Evolutionary conservation across 1,140 invertebrate species (phyloP), one percentile per base, ranked within the genome.

Genomic region (Drosophila lowei): DNA sequence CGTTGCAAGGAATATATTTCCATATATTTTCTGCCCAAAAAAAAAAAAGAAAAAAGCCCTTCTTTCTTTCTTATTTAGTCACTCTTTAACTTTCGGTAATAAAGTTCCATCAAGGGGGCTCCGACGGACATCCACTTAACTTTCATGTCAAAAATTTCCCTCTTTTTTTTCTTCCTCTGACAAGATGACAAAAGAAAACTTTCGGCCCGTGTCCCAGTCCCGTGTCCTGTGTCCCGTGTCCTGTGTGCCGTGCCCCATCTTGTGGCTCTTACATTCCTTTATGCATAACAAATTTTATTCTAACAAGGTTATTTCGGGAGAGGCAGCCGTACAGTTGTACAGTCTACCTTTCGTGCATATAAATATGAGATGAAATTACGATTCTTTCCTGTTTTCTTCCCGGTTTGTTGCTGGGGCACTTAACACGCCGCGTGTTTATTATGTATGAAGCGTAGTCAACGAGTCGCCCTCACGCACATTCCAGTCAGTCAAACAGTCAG

Each of bases 381-480:
- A 15, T 50, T 49, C n/a, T 49, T 25, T 50, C 21, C 28, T 49
- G 46, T 59, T 44, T 70, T 68, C 34, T 57, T 56, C 11, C 47
- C 50, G 7, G 25, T 21, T 61, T 48, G n/a, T 43, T 63, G 28
- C 43, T 72, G 52, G 59, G 62, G 79, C 79, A 89, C 83, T 88
- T 88, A 88, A 88, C 84, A 85, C 81, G 81, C 72, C 61, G 77
- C 77, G 72, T 79, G 83, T 83, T 88, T 88, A 88, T 88, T 88
- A 88, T 88, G 83, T 88, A 88, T 89, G 84, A 83, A 79, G 66
- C 83, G 84, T 85, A 77, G 81, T 86, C 81, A 88, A 81, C 84
- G 83, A 88, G 83, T 59, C 67, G 79, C 61, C 79, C 74, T 68
- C 83, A 80, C 80, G 72, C 72, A 80, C 72, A 64, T 49, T 49